These are phyloP conservation scores for Xanthia icteritia DNA, from an alignment of 2,888 invertebrate species.

Conservation along the genomic window DNA sequence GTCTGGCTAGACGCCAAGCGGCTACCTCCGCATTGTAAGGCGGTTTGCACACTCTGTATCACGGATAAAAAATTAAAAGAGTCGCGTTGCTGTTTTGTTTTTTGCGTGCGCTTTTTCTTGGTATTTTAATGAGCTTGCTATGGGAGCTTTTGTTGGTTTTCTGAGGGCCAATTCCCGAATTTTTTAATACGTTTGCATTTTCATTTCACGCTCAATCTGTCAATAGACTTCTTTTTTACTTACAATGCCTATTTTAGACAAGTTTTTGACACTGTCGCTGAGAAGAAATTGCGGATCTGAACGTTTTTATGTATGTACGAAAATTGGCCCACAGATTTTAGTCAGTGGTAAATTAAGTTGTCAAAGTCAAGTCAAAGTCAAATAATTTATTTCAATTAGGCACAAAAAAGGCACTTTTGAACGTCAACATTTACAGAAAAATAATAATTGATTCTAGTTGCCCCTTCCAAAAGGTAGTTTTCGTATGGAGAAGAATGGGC, in stretches of 20 bases:
- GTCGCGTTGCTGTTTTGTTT: constrained; percentile 18
- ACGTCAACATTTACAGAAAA: no score
- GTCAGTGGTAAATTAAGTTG: background rate
- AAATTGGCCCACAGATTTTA: background rate
- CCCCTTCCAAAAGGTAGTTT: no score
- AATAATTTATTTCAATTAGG: no score
- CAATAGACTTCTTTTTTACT: no score
- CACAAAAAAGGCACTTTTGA: no score
- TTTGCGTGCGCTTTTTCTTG: constrained; percentile 3
- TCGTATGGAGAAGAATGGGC: no score
- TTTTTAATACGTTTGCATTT: background rate
- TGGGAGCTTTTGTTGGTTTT: background rate
- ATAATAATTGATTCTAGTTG: no score
- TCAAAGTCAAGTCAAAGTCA: no score
- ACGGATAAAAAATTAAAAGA: constrained; percentile 11
- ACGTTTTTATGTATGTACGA: background rate
- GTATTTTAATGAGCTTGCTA: constrained; percentile 20
- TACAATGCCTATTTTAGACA: background rate
- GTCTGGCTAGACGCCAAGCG: constrained; percentile 79
- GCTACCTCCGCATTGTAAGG: constrained; percentile 65
- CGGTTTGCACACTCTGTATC: constrained; percentile 37
- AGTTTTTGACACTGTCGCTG: background rate
- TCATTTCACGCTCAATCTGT: background rate
- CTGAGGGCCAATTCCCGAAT: background rate
- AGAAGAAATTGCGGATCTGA: background rate